Evolutionary conservation across 2,113 vertebrate species (phyloP).

Genomic region (Osmerus eperlanus): DNA sequence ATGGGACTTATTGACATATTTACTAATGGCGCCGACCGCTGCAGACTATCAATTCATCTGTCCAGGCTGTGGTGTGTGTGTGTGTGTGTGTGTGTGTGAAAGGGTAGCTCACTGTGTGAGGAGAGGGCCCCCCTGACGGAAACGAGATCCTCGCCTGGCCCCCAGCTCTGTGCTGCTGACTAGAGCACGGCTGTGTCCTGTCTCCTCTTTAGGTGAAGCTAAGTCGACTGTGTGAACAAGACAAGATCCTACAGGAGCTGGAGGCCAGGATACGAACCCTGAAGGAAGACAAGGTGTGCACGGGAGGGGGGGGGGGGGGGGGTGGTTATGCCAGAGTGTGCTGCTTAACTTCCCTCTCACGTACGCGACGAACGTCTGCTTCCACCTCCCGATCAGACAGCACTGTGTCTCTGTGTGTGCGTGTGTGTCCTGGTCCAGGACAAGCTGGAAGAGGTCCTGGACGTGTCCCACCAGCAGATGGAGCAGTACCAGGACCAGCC

Average conservation of each 20-base stretch:
- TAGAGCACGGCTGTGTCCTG: not conserved
- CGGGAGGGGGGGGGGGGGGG: not conserved
- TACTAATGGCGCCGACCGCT: conserved; percentile 40
- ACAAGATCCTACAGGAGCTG: conserved; percentile 92
- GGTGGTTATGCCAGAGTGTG: not conserved
- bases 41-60: conserved; percentile 57
- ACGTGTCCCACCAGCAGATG: conserved; percentile 94
- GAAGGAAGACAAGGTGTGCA: conserved; percentile 91
- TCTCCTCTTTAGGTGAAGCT: conserved; percentile 82
- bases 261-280: conserved; percentile 88
- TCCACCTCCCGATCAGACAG: not conserved
- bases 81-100: conserved; percentile 16
- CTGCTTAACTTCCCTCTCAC: no score
- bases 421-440: conserved; percentile 71
- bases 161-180: not conserved
- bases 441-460: conserved; percentile 92
- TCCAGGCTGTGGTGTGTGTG: conserved; percentile 26
- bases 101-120: conserved; percentile 29
- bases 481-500: conserved; percentile 94
- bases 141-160: conserved; percentile 17
- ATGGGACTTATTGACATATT: conserved; percentile 62
- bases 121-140: conserved; percentile 6
- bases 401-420: not conserved
- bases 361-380: not conserved
- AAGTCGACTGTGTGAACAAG: conserved; percentile 94